Evolutionary conservation across 2,797 vertebrate genomes (phyloP), one percentile per base, ranked within the genome.

Genomic region (Gadopsis bispinosus): DNA sequence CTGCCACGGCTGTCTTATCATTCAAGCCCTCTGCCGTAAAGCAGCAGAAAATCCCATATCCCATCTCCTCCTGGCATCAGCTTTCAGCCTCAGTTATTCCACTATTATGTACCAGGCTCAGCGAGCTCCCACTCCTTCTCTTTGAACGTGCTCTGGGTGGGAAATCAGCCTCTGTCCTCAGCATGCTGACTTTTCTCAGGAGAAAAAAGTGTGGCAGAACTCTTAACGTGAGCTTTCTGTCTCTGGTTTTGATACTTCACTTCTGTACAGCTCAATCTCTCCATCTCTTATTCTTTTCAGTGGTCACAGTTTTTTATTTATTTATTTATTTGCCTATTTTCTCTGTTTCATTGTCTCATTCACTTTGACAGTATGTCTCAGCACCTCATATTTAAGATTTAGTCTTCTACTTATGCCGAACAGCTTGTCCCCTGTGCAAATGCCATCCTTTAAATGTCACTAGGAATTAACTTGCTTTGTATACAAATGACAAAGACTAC

Each of bases 11-110:
- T 79, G 86, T 85, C 82, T 86, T 81, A 88, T 90, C 87, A 73
- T 64, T 73, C 68, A 62, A 87, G 76, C 83, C 73, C 71, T 77
- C 61, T 69, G 74, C 75, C 62, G 60, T 75, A 79, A 88, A 81
- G 69, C 69, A n/a, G 77, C 68, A 87, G 83, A 88, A 86, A 89
- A 87, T 90, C 85, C 72, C 65, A 83, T 83, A 82, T 81, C 75
- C 79, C 80, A 78, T 91, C 83, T 81, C 77, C 74, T 89, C 70
- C 58, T 78, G 77, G 77, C 77, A 81, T 77, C 69, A 61, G 89
- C 84, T 85, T 84, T 83, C 86, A 89, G 83, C 79, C 77, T 84
- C 83, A 65, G 77, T 87, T 84, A 88, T 84, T 91, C 75, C 74
- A 69, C 82, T 74, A 75, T 87, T 88, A 88, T 87, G 78, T 75